Base-by-base conservation (phyloP, 2,113 vertebrate species). In the Tachycineta bicolor region DNA sequence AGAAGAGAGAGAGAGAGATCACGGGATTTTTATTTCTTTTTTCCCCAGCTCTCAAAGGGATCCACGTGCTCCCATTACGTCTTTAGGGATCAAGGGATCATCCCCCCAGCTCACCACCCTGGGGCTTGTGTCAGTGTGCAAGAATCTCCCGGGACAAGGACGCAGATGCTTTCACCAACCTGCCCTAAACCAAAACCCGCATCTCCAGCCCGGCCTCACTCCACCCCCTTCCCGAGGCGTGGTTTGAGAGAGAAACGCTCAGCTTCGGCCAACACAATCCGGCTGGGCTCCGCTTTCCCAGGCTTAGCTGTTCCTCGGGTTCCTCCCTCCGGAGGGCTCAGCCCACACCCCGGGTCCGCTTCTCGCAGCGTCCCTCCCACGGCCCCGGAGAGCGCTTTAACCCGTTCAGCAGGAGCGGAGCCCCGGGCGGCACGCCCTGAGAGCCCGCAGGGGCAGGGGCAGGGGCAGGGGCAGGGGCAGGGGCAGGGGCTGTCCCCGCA, bases 221-320 rank as follows among this genome's bases (percentile, higher is more conserved):
- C 91, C 94, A 83, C 70, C 91, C 68, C 93, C 84, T 88, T 85
- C 59, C 84, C 55, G 8, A 91, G 93, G 90, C 89, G 83, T 82
- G 94, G 94, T 95, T 95, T 95, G 75, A 90, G 87, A 74, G 26
- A 82, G 78, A 90, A 95, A 37, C 70, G 1, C 76, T 47, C 46
- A 21, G 16, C 82, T 77, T 43, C 9, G 94, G 95, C 95, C 96
- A 94, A 85, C 46, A 22, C 84, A n/a, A 76, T 21, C 71, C 4
- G 78, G 17, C 94, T n/a, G 89, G 89, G 94, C 93, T 93, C 93
- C 10, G 73, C 93, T 91, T 96, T 96, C 94, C 96, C 96, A 96
- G 93, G 92, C 93, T 97, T 96, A 95, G 94, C 94, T 96, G 96
- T 86, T 97, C 92, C 95, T 31, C 37, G 47, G 89, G 89, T 94